Evolutionary conservation across 2,797 vertebrate genomes (phyloP).

Genomic region (Bovichtus variegatus): DNA sequence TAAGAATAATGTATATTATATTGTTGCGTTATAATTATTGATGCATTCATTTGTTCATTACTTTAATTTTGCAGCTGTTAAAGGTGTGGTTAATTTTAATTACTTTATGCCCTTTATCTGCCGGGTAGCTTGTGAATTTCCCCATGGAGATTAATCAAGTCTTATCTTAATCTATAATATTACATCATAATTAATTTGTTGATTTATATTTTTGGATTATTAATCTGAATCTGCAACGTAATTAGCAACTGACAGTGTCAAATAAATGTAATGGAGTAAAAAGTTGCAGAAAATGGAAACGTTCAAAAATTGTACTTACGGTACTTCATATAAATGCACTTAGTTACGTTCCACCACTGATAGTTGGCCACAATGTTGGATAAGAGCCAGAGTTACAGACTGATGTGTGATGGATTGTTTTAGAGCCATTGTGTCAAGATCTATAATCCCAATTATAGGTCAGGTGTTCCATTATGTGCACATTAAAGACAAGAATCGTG

Average conservation of each 20-base stretch:
- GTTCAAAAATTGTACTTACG: no score
- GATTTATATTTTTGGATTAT: background rate
- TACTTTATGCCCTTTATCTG: background rate
- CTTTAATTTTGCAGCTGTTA: background rate
- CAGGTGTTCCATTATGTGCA: conserved; percentile 5
- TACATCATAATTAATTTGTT: background rate
- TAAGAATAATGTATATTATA: background rate
- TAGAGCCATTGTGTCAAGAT: background rate
- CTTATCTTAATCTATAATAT: background rate
- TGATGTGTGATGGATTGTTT: conserved; percentile 2
- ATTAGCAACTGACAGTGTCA: background rate
- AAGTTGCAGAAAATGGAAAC: no score
- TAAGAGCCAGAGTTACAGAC: background rate
- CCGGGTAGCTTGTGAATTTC: background rate
- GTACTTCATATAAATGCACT: no score
- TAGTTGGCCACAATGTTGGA: no score
- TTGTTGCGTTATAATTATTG: background rate
- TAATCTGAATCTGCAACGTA: background rate
- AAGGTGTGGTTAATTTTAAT: background rate
- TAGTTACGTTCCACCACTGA: background rate
- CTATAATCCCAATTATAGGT: conserved; percentile 20
- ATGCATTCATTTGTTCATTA: accelerated
- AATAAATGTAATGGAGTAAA: background rate
- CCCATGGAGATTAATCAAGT: background rate
- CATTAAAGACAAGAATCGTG: conserved; percentile 16